Evolutionary conservation across 1,140 invertebrate species (phyloP), one percentile per base, ranked within the genome.

Genomic region (Berghia stephanieae): DNA sequence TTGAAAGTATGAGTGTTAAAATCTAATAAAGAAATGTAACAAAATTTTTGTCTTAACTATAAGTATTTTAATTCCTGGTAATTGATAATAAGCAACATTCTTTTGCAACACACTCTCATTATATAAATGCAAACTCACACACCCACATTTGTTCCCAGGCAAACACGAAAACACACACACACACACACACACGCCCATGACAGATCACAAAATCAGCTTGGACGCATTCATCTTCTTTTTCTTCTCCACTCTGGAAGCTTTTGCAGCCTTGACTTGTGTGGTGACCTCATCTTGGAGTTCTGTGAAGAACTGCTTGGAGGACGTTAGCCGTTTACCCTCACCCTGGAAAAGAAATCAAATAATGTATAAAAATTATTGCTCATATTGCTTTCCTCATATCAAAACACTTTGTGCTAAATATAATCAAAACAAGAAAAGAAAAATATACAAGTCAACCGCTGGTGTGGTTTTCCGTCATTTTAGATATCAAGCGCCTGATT

Each of bases 251-350:
- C 77, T 74, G 34, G 78, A 80, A 13, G 70, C 40, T 77, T 81
- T 81, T 13, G 80, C 77, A 4, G 78, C 46, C 42, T 81, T 82
- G 24, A 75, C 75, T 13, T 77, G 76, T 31, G 82, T 78, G 18
- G 73, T 77, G 0, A 84, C 85, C 57, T 87, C 84, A 21, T 87
- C 85, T 66, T 87, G 86, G 0, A 87, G 80, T 52, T 87, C 83
- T 10, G 77, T 83, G 78, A 87, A 87, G 74, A 87, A 87, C 10
- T 79, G 66, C 72, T 82, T 83, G 6, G 86, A 87, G 38, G 86
- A 87, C 13, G 80, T 80, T 73, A 82, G 34, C 36, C 63, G 79
- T 66, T 82, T 82, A 21, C 75, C 55, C n/a, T 83, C 81, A 49
- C 77, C 79, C 85, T 84, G 78, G 31, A 80, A 78, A 42, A 52